Conservation (phyloP, 2,797 vertebrate species). For the Tadarida brasiliensis region DNA sequence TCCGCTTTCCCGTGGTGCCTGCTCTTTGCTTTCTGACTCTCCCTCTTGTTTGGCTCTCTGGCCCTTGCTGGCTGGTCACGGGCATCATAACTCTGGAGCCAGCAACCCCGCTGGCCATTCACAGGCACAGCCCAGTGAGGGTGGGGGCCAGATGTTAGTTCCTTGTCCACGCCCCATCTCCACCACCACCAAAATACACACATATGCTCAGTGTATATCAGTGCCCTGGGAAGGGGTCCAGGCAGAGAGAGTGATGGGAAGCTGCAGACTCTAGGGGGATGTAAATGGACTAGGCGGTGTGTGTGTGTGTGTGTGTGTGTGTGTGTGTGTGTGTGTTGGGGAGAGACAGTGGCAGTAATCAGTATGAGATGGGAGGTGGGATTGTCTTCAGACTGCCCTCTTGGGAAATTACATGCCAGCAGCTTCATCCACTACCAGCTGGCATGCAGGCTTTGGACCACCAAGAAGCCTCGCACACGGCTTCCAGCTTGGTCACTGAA, state of each 20-base stretch:
- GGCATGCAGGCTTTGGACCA: slow-evolving; percentile 64
- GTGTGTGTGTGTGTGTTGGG: neutral
- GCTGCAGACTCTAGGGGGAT: slow-evolving; percentile 51
- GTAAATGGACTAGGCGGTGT: slow-evolving; percentile 43
- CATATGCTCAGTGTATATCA: slow-evolving; percentile 56
- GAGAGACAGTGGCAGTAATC: slow-evolving; percentile 33
- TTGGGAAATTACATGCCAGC: slow-evolving; percentile 75
- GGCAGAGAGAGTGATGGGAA: slow-evolving; percentile 53
- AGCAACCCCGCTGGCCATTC: slow-evolving; percentile 71
- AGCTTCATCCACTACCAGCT: slow-evolving; percentile 73
- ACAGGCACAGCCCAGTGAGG: slow-evolving; percentile 18
- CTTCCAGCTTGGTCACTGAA: slow-evolving; percentile 18
- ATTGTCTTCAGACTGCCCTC: slow-evolving; percentile 65
- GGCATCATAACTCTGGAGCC: slow-evolving; percentile 70
- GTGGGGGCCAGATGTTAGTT: slow-evolving; percentile 58
- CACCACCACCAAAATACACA: neutral
- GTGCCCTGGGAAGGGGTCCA: slow-evolving; percentile 64
- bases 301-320: neutral
- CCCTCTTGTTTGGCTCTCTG: slow-evolving; percentile 46
- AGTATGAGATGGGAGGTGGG: slow-evolving; percentile 7
- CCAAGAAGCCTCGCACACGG: slow-evolving; percentile 59
- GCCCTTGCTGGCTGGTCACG: slow-evolving; percentile 66
- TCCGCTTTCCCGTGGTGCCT: slow-evolving; percentile 63
- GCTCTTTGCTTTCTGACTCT: slow-evolving; percentile 71
- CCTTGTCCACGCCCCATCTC: neutral